Evolutionary conservation across 2,888 invertebrate genomes (phyloP).

Genomic region (Chrysodeixis includens): DNA sequence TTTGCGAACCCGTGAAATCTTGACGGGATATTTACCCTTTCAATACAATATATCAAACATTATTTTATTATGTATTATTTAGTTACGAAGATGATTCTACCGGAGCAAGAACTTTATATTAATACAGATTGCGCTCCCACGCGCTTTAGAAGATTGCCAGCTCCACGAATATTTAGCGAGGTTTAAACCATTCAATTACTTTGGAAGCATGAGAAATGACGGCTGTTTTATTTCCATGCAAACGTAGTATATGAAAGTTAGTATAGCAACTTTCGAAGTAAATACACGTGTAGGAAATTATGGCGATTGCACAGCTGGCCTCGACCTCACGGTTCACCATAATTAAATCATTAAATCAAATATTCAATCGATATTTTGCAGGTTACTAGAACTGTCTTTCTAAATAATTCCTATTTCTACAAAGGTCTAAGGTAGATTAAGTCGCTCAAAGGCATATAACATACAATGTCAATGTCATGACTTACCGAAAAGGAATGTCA

Average conservation of each 20-base stretch:
- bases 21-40: no score
- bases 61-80: neutral
- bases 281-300: slow-evolving; percentile 1
- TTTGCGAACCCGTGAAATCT: no score
- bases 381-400: no score
- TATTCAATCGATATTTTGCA: no score
- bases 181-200: neutral
- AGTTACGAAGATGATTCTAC: no score
- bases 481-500: no score
- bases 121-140: neutral
- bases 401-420: no score
- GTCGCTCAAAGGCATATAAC: no score
- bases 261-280: neutral
- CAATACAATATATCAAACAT: neutral
- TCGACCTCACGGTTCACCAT: neutral
- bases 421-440: no score
- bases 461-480: no score
- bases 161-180: neutral
- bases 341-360: no score
- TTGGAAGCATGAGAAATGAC: neutral
- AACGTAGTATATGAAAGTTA: neutral
- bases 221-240: neutral
- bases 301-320: neutral
- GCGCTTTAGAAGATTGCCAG: neutral
- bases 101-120: neutral